Base-by-base conservation (phyloP, 2,113 vertebrate species). In the Galeopterus variegatus region DNA sequence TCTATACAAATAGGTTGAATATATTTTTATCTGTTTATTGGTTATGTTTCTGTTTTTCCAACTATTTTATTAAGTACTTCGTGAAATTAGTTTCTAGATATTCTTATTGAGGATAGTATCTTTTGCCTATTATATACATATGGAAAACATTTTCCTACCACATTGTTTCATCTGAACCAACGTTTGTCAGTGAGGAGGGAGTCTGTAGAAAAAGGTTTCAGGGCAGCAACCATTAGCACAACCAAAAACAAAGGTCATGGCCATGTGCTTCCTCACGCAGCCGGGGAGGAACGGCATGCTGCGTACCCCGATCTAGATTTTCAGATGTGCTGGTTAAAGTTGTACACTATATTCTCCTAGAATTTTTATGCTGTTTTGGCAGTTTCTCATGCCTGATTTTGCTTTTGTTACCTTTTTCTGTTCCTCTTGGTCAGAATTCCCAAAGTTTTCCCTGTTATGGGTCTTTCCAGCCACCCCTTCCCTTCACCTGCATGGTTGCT, bases 351-450 rank as follows among this genome's bases (percentile, higher is more conserved):
- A 1, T 26, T n/a, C 45, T 72, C n/a, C 41, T 31, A 1, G 17
- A 10, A 1, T 48, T 12, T 33, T 36, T 1, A 15, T 23, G 54
- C 26, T 33, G 14, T 23, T 21, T 24, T 15, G 75, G n/a, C 45
- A 5, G 65, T 4, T n/a, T n/a, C 23, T 90, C 0, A 0, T 1
- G 3, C 5, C 15, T 18, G 1, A 6, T 19, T 31, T 21, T 54
- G 11, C 60, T 90, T 69, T 70, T 70, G 33, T 18, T 28, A 5
- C 24, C 36, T 79, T 52, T 31, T 21, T 31, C 79, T 85, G 19
- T 41, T 54, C 18, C 24, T 79, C 80, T 69, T 31, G 24, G 52
- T 45, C 31, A 12, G 9, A 45, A 2, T 36, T 60, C 14, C 31
- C 12, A 5, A 3, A 31, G 73, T 9, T 58, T 19, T 31, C 31